Evolutionary conservation across 1,140 invertebrate species (phyloP).

Genomic region (Drosophila arawakana): DNA sequence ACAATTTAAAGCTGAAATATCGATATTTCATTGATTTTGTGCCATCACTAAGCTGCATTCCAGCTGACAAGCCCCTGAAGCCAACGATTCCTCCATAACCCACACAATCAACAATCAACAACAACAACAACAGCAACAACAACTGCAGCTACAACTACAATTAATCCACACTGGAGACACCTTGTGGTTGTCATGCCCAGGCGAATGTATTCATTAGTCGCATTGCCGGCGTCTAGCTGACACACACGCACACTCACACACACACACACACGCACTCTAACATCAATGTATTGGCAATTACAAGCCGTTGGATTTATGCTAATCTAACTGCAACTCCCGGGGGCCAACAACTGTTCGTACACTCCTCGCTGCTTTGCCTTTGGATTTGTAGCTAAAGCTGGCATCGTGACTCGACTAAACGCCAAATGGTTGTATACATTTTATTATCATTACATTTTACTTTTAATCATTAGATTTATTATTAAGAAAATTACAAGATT

Average conservation of each 20-base stretch:
- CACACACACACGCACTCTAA: conserved; percentile 11
- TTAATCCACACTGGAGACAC: conserved; percentile 27
- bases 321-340: conserved; percentile 70
- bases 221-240: conserved; percentile 51
- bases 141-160: neutral
- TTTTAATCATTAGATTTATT: too few relatives aligned
- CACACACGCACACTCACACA: conserved; percentile 10
- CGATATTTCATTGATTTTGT: too few relatives aligned
- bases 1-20: too few relatives aligned
- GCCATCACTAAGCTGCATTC: conserved; percentile 13
- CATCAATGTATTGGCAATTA: conserved; percentile 43
- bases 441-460: too few relatives aligned
- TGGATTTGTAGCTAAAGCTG: conserved; percentile 20
- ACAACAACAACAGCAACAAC: neutral
- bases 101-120: conserved; percentile 15
- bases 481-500: too few relatives aligned
- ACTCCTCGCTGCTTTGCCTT: conserved; percentile 39
- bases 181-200: conserved; percentile 40
- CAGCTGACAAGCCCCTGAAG: conserved; percentile 48
- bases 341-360: conserved; percentile 48
- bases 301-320: conserved; percentile 74
- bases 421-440: neutral
- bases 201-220: conserved; percentile 75
- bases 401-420: conserved; percentile 23
- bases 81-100: conserved; percentile 22